Percentiles rank a stretch among this genome's conserved stretches.
Conservation (phyloP, 2,113 vertebrate genomes). For the Sturnus vulgaris region DNA sequence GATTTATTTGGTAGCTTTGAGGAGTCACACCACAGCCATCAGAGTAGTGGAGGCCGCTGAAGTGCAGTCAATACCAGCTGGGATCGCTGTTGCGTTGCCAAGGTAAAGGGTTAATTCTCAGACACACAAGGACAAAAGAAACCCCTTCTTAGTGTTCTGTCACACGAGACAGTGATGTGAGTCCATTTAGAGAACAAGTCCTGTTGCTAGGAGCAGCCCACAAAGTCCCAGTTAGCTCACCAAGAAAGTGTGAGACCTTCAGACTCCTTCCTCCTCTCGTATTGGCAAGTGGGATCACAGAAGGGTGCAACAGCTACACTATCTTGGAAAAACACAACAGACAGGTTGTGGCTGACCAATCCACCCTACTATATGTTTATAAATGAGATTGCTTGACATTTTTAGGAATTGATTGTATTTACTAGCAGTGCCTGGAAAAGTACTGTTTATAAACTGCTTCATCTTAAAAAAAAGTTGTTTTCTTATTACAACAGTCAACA, state of each 20-base stretch:
- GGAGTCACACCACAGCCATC: neutral
- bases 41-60: neutral
- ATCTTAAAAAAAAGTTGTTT: neutral
- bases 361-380: neutral
- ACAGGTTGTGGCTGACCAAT: neutral
- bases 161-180: neutral
- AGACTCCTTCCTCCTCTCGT: neutral
- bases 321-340: neutral
- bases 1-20: neutral
- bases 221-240: neutral
- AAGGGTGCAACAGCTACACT: neutral
- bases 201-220: neutral
- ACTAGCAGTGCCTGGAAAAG: neutral
- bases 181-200: neutral
- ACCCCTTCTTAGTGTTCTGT: fast-evolving
- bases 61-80: neutral
- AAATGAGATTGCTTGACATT: neutral
- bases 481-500: neutral
- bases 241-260: neutral
- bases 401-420: neutral
- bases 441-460: neutral
- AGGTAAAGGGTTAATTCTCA: neutral
- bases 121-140: neutral
- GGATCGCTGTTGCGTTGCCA: neutral
- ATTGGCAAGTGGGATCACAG: neutral